These are phyloP conservation scores for Peromyscus maniculatus DNA, from an alignment of 2,113 vertebrate species.

Conservation along the genomic window DNA sequence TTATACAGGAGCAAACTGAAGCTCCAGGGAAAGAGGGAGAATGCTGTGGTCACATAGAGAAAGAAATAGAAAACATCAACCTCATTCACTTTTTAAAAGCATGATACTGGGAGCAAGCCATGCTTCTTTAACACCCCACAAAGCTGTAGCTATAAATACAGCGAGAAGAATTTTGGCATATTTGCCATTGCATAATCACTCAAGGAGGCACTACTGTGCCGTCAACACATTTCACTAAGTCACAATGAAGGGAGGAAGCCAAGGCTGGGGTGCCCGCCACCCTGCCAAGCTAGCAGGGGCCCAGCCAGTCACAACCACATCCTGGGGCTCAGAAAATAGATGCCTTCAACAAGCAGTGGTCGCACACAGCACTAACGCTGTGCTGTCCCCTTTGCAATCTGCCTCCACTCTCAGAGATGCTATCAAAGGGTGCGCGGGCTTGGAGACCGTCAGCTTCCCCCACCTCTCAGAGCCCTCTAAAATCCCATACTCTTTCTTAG, in stretches of 20 bases:
- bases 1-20: not conserved
- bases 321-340: not conserved
- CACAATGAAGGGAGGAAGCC: constrained; percentile 70
- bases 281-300: not conserved
- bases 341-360: too few species aligned
- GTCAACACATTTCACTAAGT: constrained; percentile 71
- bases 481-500: not conserved
- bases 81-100: constrained; percentile 66
- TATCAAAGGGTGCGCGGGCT: not conserved
- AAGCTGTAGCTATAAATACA: constrained; percentile 78
- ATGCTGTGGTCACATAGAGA: constrained; percentile 46
- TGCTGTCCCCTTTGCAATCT: not conserved
- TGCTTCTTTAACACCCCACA: constrained; percentile 74
- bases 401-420: not conserved
- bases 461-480: not conserved
- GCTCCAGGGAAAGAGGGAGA: not conserved
- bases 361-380: rapidly evolving
- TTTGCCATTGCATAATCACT: constrained; percentile 78
- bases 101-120: constrained; percentile 42
- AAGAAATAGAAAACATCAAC: constrained; percentile 34
- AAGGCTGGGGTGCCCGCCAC: not conserved
- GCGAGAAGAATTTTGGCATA: constrained; percentile 70
- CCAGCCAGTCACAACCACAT: not conserved
- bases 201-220: constrained; percentile 75
- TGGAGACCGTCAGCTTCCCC: not conserved